These are phyloP conservation scores for Pycnonotus jocosus DNA, from an alignment of 2,113 vertebrate species.

Conservation along the genomic window DNA sequence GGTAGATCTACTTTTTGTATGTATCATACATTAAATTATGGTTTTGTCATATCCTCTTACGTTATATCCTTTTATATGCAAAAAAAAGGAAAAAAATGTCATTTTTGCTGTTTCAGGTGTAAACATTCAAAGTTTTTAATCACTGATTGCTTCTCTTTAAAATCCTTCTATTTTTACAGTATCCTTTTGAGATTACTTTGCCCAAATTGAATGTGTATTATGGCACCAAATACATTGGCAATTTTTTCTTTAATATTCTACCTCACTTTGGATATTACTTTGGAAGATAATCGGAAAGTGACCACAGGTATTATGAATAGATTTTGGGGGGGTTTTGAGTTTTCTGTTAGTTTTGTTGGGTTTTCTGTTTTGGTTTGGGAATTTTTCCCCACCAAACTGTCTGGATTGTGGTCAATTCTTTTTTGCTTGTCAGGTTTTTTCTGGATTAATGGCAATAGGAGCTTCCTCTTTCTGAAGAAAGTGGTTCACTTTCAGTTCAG, in stretches of 20 bases:
- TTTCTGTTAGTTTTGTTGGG: neutral
- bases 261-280: neutral
- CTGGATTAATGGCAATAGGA: neutral
- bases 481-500: neutral
- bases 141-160: neutral
- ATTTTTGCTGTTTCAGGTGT: neutral
- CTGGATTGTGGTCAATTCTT: neutral
- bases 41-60: neutral
- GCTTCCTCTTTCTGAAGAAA: neutral
- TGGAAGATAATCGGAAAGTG: neutral
- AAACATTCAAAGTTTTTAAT: neutral
- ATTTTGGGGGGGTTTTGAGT: neutral
- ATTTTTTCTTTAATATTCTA: neutral
- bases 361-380: neutral
- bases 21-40: neutral
- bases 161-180: neutral
- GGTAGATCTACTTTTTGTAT: neutral
- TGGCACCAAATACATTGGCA: neutral
- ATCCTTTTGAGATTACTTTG: neutral
- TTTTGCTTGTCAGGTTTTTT: neutral
- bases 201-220: neutral
- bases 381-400: neutral
- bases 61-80: neutral
- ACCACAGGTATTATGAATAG: neutral
- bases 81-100: neutral